phyloP scores from a whole-genome alignment of 2,113 vertebrate genomes.

The Polypterus bichir region DNA sequence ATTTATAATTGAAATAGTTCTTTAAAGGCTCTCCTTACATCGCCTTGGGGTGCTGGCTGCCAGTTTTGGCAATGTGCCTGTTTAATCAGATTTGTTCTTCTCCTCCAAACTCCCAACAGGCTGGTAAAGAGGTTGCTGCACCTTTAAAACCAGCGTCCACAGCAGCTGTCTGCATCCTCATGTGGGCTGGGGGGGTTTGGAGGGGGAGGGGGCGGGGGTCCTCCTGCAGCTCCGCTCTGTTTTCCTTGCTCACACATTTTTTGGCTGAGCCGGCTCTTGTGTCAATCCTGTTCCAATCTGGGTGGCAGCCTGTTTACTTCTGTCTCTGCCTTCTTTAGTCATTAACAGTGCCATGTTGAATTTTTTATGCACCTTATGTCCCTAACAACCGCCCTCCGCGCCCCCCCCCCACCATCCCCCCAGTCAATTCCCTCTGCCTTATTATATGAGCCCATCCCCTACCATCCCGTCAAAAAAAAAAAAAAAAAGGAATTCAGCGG shows the following conservation, averaged over 20 bases:
- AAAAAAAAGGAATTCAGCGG: neutral
- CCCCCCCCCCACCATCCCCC: too few species aligned
- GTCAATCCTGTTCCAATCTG: conserved; percentile 10
- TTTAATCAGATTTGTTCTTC: conserved; percentile 11
- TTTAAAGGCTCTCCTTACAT: conserved; percentile 12
- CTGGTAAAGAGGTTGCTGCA: conserved; percentile 14
- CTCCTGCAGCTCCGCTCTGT: conserved; percentile 16
- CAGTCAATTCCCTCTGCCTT: neutral
- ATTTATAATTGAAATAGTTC: conserved; percentile 14
- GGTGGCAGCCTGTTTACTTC: neutral
- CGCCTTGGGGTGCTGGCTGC: conserved; percentile 3
- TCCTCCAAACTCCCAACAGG: conserved; percentile 6
- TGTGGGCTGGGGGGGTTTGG: conserved; percentile 1
- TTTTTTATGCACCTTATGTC: neutral
- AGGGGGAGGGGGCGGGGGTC: conserved; percentile 1
- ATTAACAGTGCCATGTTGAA: neutral
- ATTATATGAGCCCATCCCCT: neutral
- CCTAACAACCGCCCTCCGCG: too few species aligned
- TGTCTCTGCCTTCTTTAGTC: conserved; percentile 1
- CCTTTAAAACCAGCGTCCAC: conserved; percentile 17
- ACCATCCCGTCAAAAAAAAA: neutral
- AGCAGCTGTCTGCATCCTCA: conserved; percentile 21
- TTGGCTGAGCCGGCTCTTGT: conserved; percentile 15
- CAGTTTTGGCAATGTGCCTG: conserved; percentile 14
- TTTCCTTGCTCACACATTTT: conserved; percentile 15